phyloP scores from a whole-genome alignment of 2,113 vertebrate species.

The Nycticebus coucang region DNA sequence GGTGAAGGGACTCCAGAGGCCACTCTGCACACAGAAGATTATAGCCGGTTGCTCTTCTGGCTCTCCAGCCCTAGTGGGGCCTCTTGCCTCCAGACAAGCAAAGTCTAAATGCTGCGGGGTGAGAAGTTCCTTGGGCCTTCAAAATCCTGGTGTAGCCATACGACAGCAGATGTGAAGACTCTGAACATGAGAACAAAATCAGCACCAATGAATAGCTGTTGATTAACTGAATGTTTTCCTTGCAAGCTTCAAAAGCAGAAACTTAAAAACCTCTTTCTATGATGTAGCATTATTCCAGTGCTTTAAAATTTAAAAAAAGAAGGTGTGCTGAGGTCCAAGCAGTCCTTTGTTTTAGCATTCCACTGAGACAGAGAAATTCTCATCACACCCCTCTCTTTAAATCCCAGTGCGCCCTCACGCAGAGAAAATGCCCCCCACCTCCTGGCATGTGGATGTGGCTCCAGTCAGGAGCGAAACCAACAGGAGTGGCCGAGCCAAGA shows the following conservation, averaged over 20 bases:
- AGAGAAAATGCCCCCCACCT: not conserved
- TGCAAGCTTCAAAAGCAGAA: conserved; percentile 47
- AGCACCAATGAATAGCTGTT: conserved; percentile 48
- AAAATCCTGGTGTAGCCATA: not conserved
- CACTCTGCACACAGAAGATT: not conserved
- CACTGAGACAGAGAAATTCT: not conserved
- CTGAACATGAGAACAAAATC: conserved; percentile 32
- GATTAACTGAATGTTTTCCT: conserved; percentile 59
- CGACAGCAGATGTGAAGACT: conserved; percentile 34
- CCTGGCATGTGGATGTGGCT: not conserved
- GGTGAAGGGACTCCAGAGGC: not conserved
- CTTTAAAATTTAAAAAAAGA: conserved; percentile 37
- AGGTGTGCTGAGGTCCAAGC: not conserved
- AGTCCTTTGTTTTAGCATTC: not conserved
- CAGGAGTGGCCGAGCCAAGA: not conserved
- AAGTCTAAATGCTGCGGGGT: not conserved
- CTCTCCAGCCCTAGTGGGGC: too few species aligned
- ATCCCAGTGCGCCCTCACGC: not conserved
- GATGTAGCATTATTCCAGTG: not conserved
- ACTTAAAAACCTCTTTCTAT: conserved; percentile 10
- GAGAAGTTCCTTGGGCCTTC: not conserved
- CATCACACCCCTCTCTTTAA: not conserved
- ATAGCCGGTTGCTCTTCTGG: not conserved
- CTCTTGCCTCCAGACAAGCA: not conserved
- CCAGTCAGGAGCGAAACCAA: not conserved